phyloP scores from a whole-genome alignment of 1,140 invertebrate species.

The Drosophila grimshawi region DNA sequence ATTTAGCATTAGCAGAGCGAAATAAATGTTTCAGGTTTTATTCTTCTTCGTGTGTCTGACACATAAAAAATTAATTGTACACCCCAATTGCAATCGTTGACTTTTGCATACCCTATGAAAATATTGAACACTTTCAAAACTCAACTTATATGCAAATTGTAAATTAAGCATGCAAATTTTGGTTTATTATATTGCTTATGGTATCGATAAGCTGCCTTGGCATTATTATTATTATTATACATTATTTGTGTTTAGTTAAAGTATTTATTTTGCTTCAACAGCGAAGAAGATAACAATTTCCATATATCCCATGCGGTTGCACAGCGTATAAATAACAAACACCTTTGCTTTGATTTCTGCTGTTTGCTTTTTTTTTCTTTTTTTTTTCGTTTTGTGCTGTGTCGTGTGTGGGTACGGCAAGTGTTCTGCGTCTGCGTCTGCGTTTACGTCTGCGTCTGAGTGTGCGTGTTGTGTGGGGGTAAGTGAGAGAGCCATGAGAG shows the following conservation, averaged over 20 bases:
- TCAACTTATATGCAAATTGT: background rate
- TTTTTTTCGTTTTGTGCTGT: slow-evolving; percentile 50
- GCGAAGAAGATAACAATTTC: background rate
- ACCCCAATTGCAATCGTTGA: background rate
- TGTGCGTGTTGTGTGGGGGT: slow-evolving; percentile 72
- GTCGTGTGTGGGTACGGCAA: slow-evolving; percentile 75
- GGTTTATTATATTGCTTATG: background rate
- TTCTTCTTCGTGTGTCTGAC: slow-evolving; percentile 47
- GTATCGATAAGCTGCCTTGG: too few species aligned
- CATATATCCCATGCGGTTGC: slow-evolving; percentile 30
- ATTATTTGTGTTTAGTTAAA: too few species aligned
- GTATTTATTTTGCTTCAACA: too few species aligned
- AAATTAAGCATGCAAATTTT: too few species aligned
- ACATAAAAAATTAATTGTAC: slow-evolving; percentile 43
- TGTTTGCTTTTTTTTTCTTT: slow-evolving; percentile 45
- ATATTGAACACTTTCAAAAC: background rate
- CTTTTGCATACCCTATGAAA: slow-evolving; percentile 11
- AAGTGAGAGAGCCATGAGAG: slow-evolving; percentile 43
- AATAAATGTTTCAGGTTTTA: slow-evolving; percentile 74
- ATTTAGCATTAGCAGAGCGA: slow-evolving; percentile 75
- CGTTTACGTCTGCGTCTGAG: slow-evolving; percentile 46
- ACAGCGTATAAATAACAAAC: slow-evolving; percentile 65
- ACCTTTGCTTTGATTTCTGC: slow-evolving; percentile 70
- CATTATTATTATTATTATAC: too few species aligned
- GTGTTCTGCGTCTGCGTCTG: slow-evolving; percentile 63